Evolutionary conservation across 2,113 vertebrate species (phyloP), one percentile per base, ranked within the genome.

Genomic region (Halcyon malimbica): DNA sequence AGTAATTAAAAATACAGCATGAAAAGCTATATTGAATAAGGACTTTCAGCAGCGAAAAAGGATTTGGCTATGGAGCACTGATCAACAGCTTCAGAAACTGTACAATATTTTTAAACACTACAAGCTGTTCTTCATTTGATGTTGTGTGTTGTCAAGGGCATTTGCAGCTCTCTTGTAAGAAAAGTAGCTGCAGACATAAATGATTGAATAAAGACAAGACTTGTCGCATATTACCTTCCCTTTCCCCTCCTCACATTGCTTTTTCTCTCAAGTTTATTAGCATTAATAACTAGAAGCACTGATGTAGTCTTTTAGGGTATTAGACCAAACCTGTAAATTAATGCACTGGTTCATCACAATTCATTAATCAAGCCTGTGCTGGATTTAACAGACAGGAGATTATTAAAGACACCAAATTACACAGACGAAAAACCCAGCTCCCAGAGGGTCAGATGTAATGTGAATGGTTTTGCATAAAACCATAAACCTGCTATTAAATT

Each of bases 391-490:
- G 96, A 95, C 97, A 98, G 98, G 93, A 98, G 97, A 98, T 98
- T 98, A 98, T 98, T 98, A 98, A 98, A 98, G 97, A 97, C 97
- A 97, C 97, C 97, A 97, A 98, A 98, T 98, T 98, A 98, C 97
- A 98, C 94, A 97, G 91, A 92, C 28, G 51, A 94, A 90, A 97
- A 96, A 91, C 57, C 62, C 93, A 97, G 93, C 90, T 98, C 98
- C 97, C 97, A 96, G 97, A 97, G 98, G 98, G 97, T 98, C 98
- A 98, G 91, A 97, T 94, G 96, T 97, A 98, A 98, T 94, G 92
- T 94, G 94, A 97, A 97, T 98, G 96, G 80, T 97, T 98, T 98
- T 98, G 97, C 98, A 98, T 98, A 98, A 98, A 98, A 98, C 96
- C 96, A 98, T 98, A 98, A 98, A 98, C 97, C 96, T 97, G 95